phyloP scores from a whole-genome alignment of 2,113 vertebrate species.

The Ifrita kowaldi region DNA sequence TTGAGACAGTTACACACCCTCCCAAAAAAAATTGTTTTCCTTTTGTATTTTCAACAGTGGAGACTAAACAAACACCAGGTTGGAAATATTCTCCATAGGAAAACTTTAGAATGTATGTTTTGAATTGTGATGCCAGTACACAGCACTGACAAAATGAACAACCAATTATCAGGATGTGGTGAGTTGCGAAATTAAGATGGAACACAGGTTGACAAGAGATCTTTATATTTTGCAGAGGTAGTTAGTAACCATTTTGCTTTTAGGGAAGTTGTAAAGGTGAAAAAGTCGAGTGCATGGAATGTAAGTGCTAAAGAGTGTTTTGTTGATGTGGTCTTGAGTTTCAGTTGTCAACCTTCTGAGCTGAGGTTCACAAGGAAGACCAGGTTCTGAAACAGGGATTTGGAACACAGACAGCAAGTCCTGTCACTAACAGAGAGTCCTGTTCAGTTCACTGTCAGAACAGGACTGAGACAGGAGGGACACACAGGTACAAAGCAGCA shows the following conservation, averaged over 20 bases:
- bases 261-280: neutral
- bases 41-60: neutral
- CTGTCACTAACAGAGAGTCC: neutral
- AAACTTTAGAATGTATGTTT: neutral
- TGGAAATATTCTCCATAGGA: neutral
- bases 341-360: neutral
- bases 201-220: neutral
- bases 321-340: neutral
- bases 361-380: neutral
- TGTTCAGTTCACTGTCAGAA: neutral
- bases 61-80: neutral
- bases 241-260: neutral
- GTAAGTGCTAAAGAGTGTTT: neutral
- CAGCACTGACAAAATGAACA: neutral
- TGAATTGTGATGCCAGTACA: neutral
- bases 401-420: neutral
- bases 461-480: neutral
- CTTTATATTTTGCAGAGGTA: neutral
- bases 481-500: neutral
- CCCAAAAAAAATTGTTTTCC: fast-evolving
- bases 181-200: neutral
- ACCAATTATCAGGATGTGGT: neutral
- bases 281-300: neutral
- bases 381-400: neutral
- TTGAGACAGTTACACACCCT: neutral